Evolutionary conservation across 2,113 vertebrate genomes (phyloP).

Genomic region (Cyrtonyx montezumae): DNA sequence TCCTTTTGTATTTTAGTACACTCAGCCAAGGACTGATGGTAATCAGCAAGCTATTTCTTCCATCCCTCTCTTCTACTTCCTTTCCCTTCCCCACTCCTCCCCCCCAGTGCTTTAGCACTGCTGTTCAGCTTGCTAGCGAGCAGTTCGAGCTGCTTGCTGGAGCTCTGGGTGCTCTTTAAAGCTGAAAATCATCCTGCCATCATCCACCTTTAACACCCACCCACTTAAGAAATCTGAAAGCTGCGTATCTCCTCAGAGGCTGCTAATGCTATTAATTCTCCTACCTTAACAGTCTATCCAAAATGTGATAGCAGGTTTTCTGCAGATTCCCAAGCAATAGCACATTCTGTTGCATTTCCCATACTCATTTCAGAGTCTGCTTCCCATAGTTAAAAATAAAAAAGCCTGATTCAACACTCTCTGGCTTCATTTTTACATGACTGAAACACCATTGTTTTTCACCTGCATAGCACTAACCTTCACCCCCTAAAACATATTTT

Average conservation of each 20-base stretch:
- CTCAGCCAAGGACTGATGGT: background rate
- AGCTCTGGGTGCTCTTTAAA: conserved; percentile 23
- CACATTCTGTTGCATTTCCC: conserved; percentile 38
- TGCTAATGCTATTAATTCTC: conserved; percentile 48
- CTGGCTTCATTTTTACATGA: conserved; percentile 4
- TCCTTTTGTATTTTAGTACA: conserved; percentile 44
- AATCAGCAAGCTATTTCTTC: background rate
- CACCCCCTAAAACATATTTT: background rate
- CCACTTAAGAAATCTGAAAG: conserved; percentile 50
- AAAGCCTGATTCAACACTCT: conserved; percentile 25
- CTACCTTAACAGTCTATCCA: background rate
- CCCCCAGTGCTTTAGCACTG: background rate
- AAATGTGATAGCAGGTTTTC: conserved; percentile 28
- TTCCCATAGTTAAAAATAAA: conserved; percentile 46
- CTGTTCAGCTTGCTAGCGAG: background rate
- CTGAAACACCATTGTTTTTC: background rate
- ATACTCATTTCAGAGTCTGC: conserved; percentile 15
- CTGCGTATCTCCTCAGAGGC: background rate
- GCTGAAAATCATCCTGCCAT: conserved; percentile 33
- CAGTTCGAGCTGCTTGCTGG: background rate
- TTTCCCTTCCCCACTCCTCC: background rate
- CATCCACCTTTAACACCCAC: conserved; percentile 44
- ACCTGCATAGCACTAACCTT: background rate
- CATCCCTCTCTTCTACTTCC: background rate
- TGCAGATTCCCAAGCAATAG: conserved; percentile 2